Percentiles rank a stretch among this genome's conserved stretches.
Conservation (phyloP, 2,797 vertebrate genomes). For the Galago senegalensis region DNA sequence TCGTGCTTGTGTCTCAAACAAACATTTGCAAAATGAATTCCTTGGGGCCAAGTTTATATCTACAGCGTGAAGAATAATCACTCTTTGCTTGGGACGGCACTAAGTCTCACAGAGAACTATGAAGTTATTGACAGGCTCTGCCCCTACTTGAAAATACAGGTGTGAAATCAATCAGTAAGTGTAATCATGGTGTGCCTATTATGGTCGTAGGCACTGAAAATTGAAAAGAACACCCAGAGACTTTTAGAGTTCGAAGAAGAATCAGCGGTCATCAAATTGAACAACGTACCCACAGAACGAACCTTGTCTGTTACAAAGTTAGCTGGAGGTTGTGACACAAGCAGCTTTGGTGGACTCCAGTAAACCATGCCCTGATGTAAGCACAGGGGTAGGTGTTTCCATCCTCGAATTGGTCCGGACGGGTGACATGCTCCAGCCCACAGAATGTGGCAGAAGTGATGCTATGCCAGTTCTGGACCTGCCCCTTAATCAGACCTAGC, state of each 20-base stretch:
- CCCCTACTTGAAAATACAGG: background rate
- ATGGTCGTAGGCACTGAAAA: background rate
- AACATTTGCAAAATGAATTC: background rate
- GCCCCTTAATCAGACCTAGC: background rate
- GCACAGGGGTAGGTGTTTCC: rapidly evolving
- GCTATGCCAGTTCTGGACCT: rapidly evolving
- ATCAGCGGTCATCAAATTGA: background rate
- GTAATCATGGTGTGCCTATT: rapidly evolving
- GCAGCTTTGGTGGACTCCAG: background rate
- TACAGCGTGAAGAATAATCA: background rate
- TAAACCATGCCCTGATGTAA: background rate
- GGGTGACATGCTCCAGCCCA: background rate
- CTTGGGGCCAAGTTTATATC: background rate
- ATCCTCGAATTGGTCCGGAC: background rate
- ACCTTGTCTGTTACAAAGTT: background rate
- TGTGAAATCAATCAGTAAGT: background rate
- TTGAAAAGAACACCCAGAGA: background rate
- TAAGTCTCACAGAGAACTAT: background rate
- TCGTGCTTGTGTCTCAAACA: background rate
- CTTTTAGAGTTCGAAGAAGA: background rate
- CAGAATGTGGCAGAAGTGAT: background rate
- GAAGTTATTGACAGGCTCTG: background rate
- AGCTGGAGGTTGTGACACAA: background rate
- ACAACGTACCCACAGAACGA: background rate
- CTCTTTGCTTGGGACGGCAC: background rate